phyloP scores from a whole-genome alignment of 2,113 vertebrate species.

The Hemiscyllium ocellatum region DNA sequence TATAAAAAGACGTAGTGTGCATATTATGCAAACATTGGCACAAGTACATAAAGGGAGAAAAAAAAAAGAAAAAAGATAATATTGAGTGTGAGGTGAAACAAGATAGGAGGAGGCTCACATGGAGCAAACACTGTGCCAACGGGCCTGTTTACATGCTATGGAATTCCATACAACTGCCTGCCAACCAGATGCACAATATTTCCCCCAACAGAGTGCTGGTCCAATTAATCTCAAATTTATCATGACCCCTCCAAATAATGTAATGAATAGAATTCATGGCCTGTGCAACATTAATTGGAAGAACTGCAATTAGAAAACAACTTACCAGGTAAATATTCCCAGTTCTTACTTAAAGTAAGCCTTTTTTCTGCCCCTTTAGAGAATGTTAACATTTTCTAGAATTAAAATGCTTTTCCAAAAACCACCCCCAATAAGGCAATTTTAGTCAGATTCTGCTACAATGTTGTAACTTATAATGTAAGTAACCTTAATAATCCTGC shows the following conservation, averaged over 20 bases:
- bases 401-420: not conserved
- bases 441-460: conserved; percentile 24
- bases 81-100: not conserved
- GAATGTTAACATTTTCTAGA: not conserved
- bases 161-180: not conserved
- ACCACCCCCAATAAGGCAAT: not conserved
- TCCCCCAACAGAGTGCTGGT: not conserved
- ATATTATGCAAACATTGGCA: not conserved
- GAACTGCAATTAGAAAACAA: not conserved
- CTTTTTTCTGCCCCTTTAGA: not conserved
- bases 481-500: conserved; percentile 54
- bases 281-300: not conserved
- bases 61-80: not conserved
- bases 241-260: not conserved
- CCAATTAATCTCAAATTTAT: not conserved
- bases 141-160: not conserved
- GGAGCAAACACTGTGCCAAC: not conserved
- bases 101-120: not conserved
- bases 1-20: not conserved
- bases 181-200: not conserved
- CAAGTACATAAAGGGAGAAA: not conserved
- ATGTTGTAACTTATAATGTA: conserved; percentile 21
- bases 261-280: not conserved
- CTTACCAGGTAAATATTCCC: not conserved
- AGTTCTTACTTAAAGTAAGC: not conserved